Conservation (phyloP, 2,113 vertebrate species). For the Hippocampus barbouri region DNA sequence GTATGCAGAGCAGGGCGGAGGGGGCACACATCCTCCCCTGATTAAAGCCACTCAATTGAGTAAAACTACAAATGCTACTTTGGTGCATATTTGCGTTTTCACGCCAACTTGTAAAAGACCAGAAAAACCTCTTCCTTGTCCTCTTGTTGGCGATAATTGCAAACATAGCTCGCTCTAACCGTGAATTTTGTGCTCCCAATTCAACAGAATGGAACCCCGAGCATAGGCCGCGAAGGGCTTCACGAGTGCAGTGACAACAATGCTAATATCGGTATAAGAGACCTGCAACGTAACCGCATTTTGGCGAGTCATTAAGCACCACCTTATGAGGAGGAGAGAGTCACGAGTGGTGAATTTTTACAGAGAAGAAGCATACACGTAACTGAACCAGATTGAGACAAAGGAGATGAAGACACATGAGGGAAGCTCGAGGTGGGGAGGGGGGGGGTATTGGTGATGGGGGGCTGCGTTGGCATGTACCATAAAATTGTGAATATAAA, state of each 20-base stretch:
- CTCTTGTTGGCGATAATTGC: slow-evolving; percentile 2
- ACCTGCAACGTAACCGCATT: background rate
- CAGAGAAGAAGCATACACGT: background rate
- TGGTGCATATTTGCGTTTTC: background rate
- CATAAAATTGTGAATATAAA: too few species aligned
- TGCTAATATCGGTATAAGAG: background rate
- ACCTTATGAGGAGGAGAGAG: background rate
- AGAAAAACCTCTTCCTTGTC: background rate
- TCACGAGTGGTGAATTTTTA: background rate
- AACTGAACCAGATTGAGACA: too few species aligned
- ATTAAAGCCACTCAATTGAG: slow-evolving; percentile 14
- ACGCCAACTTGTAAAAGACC: slow-evolving; percentile 1
- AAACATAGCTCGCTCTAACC: background rate
- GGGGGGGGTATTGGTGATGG: too few species aligned
- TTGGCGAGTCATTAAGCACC: background rate
- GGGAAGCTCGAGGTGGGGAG: too few species aligned
- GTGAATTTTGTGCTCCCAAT: background rate
- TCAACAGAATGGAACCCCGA: background rate
- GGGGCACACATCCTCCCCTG: slow-evolving; percentile 2
- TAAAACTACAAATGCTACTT: slow-evolving; percentile 6
- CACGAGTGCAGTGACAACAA: background rate
- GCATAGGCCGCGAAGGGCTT: too few species aligned
- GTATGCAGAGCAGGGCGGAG: background rate
- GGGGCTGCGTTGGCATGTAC: too few species aligned
- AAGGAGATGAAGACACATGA: background rate